Percentiles rank a stretch among this genome's conserved stretches.
These are phyloP conservation scores for Hanleya hanleyi DNA, from an alignment of 2,888 invertebrate species.

Conservation along the genomic window DNA sequence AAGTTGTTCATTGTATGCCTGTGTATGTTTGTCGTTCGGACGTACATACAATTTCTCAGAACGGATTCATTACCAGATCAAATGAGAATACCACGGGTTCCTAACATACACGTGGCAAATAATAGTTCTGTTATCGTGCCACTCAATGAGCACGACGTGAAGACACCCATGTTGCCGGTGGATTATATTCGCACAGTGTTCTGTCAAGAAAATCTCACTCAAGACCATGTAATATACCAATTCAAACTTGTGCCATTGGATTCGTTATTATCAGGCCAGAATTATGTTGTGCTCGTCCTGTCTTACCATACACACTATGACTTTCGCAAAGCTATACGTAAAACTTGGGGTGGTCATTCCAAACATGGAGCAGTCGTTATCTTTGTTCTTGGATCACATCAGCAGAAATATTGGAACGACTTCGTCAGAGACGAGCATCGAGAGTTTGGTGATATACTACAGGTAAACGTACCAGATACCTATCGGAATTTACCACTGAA, in stretches of 20 bases:
- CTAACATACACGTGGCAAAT: too few relatives aligned
- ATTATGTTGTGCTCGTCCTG: constrained; percentile 33
- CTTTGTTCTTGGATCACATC: constrained; percentile 35
- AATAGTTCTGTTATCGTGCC: too few relatives aligned
- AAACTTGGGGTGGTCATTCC: constrained; percentile 34
- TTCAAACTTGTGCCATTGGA: neutral
- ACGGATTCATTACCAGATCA: too few relatives aligned
- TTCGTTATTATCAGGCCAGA: neutral
- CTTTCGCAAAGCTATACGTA: constrained; percentile 36
- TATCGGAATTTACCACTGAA: constrained; percentile 43
- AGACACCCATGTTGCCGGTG: too few relatives aligned
- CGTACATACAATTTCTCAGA: too few relatives aligned
- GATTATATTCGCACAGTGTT: too few relatives aligned
- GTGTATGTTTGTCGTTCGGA: too few relatives aligned
- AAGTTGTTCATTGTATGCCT: too few relatives aligned
- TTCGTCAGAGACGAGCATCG: constrained; percentile 32
- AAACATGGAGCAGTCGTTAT: constrained; percentile 22
- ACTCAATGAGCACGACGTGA: too few relatives aligned
- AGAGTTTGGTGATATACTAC: constrained; percentile 40
- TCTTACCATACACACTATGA: constrained; percentile 37
- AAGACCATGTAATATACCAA: neutral
- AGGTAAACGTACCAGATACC: constrained; percentile 35
- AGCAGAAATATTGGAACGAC: constrained; percentile 31
- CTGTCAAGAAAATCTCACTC: neutral
- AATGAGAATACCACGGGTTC: too few relatives aligned